phyloP scores from a whole-genome alignment of 2,113 vertebrate genomes.

The Lophochroa leadbeateri region DNA sequence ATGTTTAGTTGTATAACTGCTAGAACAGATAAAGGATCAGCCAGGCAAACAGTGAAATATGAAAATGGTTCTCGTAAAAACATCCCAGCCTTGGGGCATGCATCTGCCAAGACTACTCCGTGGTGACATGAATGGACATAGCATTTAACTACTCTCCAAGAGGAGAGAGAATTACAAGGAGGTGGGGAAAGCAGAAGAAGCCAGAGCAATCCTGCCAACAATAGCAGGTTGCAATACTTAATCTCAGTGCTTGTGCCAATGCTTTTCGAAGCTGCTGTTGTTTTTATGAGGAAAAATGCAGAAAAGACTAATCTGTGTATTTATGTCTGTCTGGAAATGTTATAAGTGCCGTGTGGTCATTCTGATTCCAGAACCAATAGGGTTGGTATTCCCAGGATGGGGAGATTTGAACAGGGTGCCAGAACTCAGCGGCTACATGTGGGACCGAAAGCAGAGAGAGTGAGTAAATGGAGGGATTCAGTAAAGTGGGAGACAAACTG shows the following conservation, averaged over 20 bases:
- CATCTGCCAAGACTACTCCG: constrained; percentile 72
- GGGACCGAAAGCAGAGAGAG: constrained; percentile 1
- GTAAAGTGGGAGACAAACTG: constrained; percentile 9
- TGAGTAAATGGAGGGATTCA: constrained; percentile 15
- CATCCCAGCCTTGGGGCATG: constrained; percentile 63
- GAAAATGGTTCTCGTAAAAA: constrained; percentile 75
- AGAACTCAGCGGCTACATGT: background rate
- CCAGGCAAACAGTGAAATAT: constrained; percentile 74
- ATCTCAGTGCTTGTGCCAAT: constrained; percentile 75
- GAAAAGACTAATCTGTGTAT: constrained; percentile 80
- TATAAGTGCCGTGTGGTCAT: constrained; percentile 72
- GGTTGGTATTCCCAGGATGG: constrained; percentile 64
- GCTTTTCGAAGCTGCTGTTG: constrained; percentile 77
- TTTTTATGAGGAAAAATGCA: constrained; percentile 83
- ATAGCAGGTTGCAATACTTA: constrained; percentile 82
- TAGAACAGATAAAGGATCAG: constrained; percentile 76
- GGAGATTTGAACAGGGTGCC: constrained; percentile 32
- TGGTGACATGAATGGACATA: constrained; percentile 70
- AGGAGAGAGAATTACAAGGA: constrained; percentile 65
- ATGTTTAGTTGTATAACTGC: constrained; percentile 73
- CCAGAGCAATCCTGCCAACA: constrained; percentile 75
- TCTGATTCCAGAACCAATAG: constrained; percentile 70
- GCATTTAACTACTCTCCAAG: constrained; percentile 73
- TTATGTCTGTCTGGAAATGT: constrained; percentile 82
- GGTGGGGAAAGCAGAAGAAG: constrained; percentile 68